A percentile compares a stretch with the other conserved stretches of the same genome.
These are phyloP conservation scores for Alsophila aescularia DNA, from an alignment of 2,888 invertebrate genomes.

Conservation along the genomic window DNA sequence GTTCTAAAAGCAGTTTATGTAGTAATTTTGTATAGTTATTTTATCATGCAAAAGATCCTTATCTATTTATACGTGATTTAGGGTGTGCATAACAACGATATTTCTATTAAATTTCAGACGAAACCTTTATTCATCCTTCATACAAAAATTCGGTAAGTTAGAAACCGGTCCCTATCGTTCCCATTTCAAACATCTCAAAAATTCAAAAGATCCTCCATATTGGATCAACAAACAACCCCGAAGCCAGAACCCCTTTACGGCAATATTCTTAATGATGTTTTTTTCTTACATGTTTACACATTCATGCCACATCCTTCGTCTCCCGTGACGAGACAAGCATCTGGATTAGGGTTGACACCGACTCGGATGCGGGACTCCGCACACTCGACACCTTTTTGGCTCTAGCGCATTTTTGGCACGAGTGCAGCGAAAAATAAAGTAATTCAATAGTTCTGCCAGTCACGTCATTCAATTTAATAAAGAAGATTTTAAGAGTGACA, in stretches of 20 bases:
- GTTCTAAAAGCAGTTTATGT: no score
- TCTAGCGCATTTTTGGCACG: not conserved
- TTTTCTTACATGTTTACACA: constrained; percentile 64
- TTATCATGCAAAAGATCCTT: no score
- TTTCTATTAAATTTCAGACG: no score
- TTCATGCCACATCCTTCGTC: constrained; percentile 66
- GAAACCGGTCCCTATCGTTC: constrained; percentile 2
- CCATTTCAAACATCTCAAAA: constrained; percentile 30
- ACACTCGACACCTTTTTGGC: constrained; percentile 10
- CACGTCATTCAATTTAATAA: no score
- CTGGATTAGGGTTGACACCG: constrained; percentile 48
- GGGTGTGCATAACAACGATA: no score
- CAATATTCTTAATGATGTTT: constrained; percentile 48
- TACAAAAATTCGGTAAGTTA: not conserved
- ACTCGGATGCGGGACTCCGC: constrained; percentile 1
- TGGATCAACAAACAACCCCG: constrained; percentile 42
- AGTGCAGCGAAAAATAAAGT: no score
- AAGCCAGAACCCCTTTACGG: constrained; percentile 44
- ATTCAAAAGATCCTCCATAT: constrained; percentile 35
- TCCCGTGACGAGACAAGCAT: constrained; percentile 57
- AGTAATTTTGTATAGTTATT: no score
- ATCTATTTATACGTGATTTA: no score
- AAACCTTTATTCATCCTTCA: not conserved
- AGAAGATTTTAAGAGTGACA: no score
- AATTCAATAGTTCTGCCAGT: no score